Conservation (phyloP, 2,113 vertebrate species). For the Phalacrocorax brasilianus region DNA sequence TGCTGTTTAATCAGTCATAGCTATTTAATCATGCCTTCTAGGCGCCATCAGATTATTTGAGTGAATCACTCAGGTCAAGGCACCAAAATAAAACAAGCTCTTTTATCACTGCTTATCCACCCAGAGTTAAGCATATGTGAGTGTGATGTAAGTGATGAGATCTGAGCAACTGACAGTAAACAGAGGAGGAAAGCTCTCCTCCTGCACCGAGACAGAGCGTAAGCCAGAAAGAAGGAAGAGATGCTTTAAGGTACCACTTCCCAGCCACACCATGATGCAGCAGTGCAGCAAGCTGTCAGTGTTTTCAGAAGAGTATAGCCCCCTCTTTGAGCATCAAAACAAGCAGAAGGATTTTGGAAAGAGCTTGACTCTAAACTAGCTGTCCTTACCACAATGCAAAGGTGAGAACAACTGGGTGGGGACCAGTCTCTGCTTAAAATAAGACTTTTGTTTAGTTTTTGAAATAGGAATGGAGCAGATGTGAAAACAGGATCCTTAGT, state of each 20-base stretch:
- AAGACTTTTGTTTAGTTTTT: background rate
- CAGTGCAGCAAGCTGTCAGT: background rate
- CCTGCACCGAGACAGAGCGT: background rate
- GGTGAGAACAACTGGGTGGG: background rate
- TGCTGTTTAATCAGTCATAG: slow-evolving; percentile 8
- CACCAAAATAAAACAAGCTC: background rate
- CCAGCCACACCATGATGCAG: background rate
- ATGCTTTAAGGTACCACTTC: background rate
- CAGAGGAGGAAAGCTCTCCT: background rate
- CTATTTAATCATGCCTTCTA: background rate
- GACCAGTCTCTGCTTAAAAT: background rate
- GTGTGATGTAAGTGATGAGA: background rate
- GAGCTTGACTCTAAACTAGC: background rate
- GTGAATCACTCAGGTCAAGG: background rate
- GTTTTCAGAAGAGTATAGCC: background rate
- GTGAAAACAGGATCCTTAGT: background rate
- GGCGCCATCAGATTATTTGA: background rate
- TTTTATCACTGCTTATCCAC: background rate
- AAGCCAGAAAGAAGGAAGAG: background rate
- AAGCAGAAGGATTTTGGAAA: background rate
- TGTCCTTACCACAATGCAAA: background rate
- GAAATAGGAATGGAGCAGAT: background rate
- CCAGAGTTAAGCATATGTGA: background rate
- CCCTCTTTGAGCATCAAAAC: background rate
- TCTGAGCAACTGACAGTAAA: background rate